Evolutionary conservation across 2,888 invertebrate genomes (phyloP).

Genomic region (Smittia aterrima): DNA sequence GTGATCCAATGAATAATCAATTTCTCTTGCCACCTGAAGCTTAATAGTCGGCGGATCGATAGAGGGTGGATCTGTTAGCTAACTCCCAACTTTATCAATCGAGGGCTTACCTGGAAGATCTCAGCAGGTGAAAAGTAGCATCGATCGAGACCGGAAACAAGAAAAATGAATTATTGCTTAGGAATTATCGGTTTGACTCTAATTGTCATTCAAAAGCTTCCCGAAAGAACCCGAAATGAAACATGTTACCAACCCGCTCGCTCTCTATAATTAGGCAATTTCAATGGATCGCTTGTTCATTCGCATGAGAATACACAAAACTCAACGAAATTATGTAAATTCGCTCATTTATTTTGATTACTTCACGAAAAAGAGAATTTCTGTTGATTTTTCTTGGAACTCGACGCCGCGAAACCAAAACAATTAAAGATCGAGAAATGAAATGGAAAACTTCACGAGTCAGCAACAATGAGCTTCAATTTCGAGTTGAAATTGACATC

Average conservation of each 20-base stretch:
- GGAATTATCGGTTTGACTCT: slow-evolving; percentile 17
- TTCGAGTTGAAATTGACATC: too few species aligned
- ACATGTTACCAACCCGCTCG: not conserved
- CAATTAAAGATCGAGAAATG: slow-evolving; percentile 24
- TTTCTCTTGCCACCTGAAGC: slow-evolving; percentile 33
- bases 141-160: slow-evolving; percentile 15
- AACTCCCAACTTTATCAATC: not conserved
- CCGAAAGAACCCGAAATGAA: slow-evolving; percentile 16
- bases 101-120: not conserved
- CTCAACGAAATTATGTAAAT: slow-evolving; percentile 36
- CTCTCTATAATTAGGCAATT: slow-evolving; percentile 33
- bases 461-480: too few species aligned
- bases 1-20: slow-evolving; percentile 34
- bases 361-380: not conserved
- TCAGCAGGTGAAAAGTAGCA: slow-evolving; percentile 25
- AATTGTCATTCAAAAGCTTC: slow-evolving; percentile 33
- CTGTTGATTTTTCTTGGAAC: not conserved
- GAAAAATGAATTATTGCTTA: slow-evolving; percentile 33
- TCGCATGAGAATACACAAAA: not conserved
- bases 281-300: not conserved
- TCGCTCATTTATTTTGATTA: slow-evolving; percentile 40
- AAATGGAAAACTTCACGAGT: not conserved
- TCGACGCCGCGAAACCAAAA: not conserved
- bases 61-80: slow-evolving; percentile 18
- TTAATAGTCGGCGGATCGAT: slow-evolving; percentile 8